Evolutionary conservation across 2,888 invertebrate species (phyloP), one percentile per base, ranked within the genome.

Genomic region (Pterobdella sp.): DNA sequence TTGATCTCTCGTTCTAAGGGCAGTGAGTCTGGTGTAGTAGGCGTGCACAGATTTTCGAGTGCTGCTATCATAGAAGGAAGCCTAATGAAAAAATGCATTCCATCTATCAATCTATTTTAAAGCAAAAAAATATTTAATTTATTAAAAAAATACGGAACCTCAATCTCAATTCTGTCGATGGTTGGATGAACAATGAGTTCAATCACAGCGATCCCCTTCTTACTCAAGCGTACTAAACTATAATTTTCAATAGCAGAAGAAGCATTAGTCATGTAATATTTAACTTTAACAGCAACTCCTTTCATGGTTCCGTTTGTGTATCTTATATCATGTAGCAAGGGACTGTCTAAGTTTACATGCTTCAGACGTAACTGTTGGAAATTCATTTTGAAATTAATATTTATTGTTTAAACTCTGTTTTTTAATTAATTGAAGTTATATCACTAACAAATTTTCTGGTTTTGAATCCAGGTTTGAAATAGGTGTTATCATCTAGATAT

Each of bases 361-460:
- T 56, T 56, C n/a, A 56, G n/a, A 26, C 26, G 60, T 3, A 56
- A 26, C 60, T 56, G n/a, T 14, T 7, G 18, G 42, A 18, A 18
- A 18, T 7, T 18, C 7, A 18, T 42, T 42, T 42, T 14, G 42
- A 42, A 18, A 42, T 42, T 18, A 7, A 42, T 42, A 22, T 42
- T 42, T 42, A 42, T 7, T 42, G 49, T 42, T 7, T 42, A 42
- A 42, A 14, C 7, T 14, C 49, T 42, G 7, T 42, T 42, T 42
- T 42, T n/a, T n/a, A n/a, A n/a, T n/a, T n/a, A n/a, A n/a, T n/a
- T n/a, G n/a, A n/a, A n/a, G n/a, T n/a, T n/a, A n/a, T n/a, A 7
- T 42, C 60, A 56, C 60, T 56, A 22, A 56, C 60, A 56, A 56
- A n/a, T 26, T 56, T 26, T 22, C 60, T 56, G 60, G 60, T 56